Percentiles rank a stretch among this genome's conserved stretches.
Evolutionary conservation across 2,888 invertebrate genomes (phyloP).

Genomic region (Drosophila nigricruria): DNA sequence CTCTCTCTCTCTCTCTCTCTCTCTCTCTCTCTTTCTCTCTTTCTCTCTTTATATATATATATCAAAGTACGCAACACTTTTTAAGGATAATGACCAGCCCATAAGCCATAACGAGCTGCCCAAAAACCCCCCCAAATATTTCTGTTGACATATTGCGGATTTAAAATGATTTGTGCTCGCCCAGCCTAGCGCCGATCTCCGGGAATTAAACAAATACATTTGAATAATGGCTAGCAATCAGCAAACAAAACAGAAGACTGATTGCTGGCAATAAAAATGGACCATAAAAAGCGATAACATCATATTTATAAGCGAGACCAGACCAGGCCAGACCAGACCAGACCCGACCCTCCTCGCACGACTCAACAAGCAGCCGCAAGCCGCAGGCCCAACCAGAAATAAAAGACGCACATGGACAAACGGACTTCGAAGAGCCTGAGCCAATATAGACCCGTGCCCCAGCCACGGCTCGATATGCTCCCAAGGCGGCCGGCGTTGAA

Average conservation of each 20-base stretch:
- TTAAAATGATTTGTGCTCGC: constrained; percentile 77
- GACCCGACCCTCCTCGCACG: not conserved
- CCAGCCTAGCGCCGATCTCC: constrained; percentile 41
- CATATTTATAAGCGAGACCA: constrained; percentile 77
- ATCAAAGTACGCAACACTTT: constrained; percentile 13
- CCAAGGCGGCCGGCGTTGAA: constrained; percentile 71
- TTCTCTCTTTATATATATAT: not conserved
- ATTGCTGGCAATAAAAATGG: constrained; percentile 82
- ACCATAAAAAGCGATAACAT: constrained; percentile 83
- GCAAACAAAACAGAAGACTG: constrained; percentile 79
- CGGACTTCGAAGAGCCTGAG: constrained; percentile 20
- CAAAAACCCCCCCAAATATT: constrained; percentile 60
- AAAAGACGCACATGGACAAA: constrained; percentile 43
- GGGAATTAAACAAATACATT: constrained; percentile 81
- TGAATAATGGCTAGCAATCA: constrained; percentile 80
- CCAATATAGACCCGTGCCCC: constrained; percentile 12
- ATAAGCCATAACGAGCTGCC: constrained; percentile 70
- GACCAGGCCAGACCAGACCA: too few relatives aligned
- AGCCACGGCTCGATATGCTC: constrained; percentile 25
- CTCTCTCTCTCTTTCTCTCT: not conserved
- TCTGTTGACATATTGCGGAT: constrained; percentile 80
- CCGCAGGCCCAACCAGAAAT: constrained; percentile 41
- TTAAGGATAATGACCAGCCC: constrained; percentile 45
- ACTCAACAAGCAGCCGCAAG: constrained; percentile 54
- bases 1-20: not conserved